A percentile compares a stretch with the other conserved stretches of the same genome.
These are phyloP conservation scores for Caenorhabditis wallacei DNA, from an alignment of 2,888 invertebrate genomes.

Conservation along the genomic window DNA sequence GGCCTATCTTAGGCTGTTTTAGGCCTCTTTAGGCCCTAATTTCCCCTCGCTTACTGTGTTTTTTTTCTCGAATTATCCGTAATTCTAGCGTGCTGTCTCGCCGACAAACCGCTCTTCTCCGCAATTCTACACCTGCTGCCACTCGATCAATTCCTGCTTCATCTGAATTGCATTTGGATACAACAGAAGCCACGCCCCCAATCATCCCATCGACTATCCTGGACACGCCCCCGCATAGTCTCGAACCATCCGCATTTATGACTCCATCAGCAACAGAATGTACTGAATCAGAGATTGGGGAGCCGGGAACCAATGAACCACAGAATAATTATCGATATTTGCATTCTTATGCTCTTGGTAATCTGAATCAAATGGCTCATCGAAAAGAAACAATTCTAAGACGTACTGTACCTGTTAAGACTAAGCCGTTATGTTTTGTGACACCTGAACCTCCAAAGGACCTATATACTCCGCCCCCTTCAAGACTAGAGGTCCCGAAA, in stretches of 20 bases:
- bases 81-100: conserved; percentile 51
- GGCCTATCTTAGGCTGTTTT: background rate
- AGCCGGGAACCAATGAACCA: no score
- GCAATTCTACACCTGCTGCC: background rate
- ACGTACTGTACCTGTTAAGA: no score
- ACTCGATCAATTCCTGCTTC: background rate
- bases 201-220: background rate
- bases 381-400: conserved; percentile 50
- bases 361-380: conserved; percentile 31
- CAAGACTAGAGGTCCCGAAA: conserved; percentile 13
- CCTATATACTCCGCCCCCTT: conserved; percentile 43
- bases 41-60: background rate
- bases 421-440: conserved; percentile 38
- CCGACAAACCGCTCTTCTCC: conserved; percentile 3
- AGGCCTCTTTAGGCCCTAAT: background rate
- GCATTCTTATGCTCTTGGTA: conserved; percentile 55
- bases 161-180: background rate
- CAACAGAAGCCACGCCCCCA: background rate
- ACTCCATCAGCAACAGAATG: conserved; percentile 58
- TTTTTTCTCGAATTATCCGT: no score
- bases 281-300: conserved; percentile 44
- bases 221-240: conserved; percentile 17
- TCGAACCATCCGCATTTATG: conserved; percentile 32
- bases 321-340: conserved; percentile 62
- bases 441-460: conserved; percentile 53